Percentiles rank a stretch among this genome's conserved stretches.
These are phyloP conservation scores for Chelonoidis abingdonii DNA, from an alignment of 2,113 vertebrate species.

Conservation along the genomic window DNA sequence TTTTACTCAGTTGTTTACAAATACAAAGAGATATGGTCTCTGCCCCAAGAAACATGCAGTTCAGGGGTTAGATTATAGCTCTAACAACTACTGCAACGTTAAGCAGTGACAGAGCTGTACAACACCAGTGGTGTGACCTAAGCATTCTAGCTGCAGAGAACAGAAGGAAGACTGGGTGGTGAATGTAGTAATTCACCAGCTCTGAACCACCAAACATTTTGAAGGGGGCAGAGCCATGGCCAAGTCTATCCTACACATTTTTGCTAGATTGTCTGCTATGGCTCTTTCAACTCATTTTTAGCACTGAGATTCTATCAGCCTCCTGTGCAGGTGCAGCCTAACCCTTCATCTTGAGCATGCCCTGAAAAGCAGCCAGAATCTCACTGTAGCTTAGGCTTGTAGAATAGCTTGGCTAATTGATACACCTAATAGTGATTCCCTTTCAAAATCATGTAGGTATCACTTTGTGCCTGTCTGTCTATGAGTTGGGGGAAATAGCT, in stretches of 20 bases:
- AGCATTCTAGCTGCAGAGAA: background rate
- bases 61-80: background rate
- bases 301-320: background rate
- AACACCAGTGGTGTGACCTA: background rate
- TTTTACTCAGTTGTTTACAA: background rate
- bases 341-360: background rate
- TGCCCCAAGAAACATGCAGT: background rate
- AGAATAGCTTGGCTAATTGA: background rate
- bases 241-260: background rate
- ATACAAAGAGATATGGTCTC: background rate
- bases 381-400: rapidly evolving
- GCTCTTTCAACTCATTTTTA: background rate
- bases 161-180: background rate
- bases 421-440: background rate
- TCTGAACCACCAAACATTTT: background rate
- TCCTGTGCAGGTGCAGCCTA: background rate
- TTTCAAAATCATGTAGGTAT: rapidly evolving
- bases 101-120: background rate
- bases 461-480: rapidly evolving
- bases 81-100: background rate
- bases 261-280: background rate
- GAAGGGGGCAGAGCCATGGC: background rate
- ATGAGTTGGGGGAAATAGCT: background rate
- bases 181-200: background rate
- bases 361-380: background rate